phyloP scores from a whole-genome alignment of 2,113 vertebrate genomes.

The Acrocephalus kingi region DNA sequence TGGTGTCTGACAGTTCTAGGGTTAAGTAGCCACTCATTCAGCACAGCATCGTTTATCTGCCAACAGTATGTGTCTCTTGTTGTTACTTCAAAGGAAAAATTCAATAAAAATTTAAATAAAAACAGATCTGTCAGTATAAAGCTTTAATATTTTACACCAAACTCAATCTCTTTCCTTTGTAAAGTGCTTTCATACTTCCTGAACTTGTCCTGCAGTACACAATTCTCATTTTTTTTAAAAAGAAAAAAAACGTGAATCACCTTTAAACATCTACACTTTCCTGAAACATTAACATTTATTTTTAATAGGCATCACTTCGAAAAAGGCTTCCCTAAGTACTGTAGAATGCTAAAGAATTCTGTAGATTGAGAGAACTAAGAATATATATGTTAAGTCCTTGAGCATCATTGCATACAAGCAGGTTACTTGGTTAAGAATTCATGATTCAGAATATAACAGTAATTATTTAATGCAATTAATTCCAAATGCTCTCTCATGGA shows the following conservation, averaged over 20 bases:
- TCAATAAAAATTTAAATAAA: constrained; percentile 70
- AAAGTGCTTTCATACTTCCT: constrained; percentile 58
- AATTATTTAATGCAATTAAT: background rate
- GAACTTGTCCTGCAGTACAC: constrained; percentile 23
- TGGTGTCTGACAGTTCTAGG: constrained; percentile 57
- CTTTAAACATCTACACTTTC: constrained; percentile 52
- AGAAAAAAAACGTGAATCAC: constrained; percentile 42
- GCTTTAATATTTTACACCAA: constrained; percentile 65
- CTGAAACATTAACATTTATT: constrained; percentile 65
- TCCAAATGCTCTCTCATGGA: background rate
- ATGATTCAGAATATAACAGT: background rate
- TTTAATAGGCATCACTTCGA: constrained; percentile 55
- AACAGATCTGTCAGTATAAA: constrained; percentile 51
- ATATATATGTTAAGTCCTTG: background rate
- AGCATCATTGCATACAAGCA: background rate
- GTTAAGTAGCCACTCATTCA: constrained; percentile 67
- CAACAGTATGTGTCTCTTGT: constrained; percentile 45
- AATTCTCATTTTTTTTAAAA: constrained; percentile 42
- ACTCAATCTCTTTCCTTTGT: constrained; percentile 40
- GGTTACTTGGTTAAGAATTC: background rate
- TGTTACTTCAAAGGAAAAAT: constrained; percentile 70
- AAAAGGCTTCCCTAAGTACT: background rate
- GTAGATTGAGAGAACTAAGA: background rate
- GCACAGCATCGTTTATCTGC: constrained; percentile 56
- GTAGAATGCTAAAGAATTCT: background rate